phyloP scores from a whole-genome alignment of 2,888 invertebrate genomes.

The Himalopsyche anomala region DNA sequence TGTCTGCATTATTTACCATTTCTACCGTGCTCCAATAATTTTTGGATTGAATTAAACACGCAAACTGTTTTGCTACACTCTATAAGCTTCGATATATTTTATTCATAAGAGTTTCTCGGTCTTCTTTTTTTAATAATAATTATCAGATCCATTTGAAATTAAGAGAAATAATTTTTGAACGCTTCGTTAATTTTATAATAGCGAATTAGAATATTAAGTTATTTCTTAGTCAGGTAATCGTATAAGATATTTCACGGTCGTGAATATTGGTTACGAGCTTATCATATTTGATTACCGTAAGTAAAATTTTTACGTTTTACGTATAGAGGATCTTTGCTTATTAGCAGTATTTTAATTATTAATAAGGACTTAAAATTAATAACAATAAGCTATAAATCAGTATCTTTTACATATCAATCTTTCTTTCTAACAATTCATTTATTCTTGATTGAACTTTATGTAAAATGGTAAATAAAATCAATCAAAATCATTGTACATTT shows the following conservation, averaged over 20 bases:
- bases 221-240: background rate
- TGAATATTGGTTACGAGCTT: background rate
- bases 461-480: too few species aligned
- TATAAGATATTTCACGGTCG: background rate
- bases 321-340: background rate
- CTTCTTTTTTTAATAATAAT: background rate
- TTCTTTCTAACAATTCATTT: too few species aligned
- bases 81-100: slow-evolving; percentile 16
- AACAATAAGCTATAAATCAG: too few species aligned
- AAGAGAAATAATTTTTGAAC: background rate
- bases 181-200: background rate
- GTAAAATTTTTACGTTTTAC: background rate
- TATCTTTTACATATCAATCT: too few species aligned
- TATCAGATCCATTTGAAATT: background rate
- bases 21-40: slow-evolving; percentile 15
- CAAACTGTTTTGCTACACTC: slow-evolving; percentile 7
- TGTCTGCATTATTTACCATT: background rate
- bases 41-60: background rate
- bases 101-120: background rate
- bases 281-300: background rate
- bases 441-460: too few species aligned
- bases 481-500: too few species aligned
- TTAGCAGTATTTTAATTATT: too few species aligned
- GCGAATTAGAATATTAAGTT: background rate
- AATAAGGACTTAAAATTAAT: too few species aligned